Conservation (phyloP, 2,888 invertebrate species). For the Dryobota labecula region DNA sequence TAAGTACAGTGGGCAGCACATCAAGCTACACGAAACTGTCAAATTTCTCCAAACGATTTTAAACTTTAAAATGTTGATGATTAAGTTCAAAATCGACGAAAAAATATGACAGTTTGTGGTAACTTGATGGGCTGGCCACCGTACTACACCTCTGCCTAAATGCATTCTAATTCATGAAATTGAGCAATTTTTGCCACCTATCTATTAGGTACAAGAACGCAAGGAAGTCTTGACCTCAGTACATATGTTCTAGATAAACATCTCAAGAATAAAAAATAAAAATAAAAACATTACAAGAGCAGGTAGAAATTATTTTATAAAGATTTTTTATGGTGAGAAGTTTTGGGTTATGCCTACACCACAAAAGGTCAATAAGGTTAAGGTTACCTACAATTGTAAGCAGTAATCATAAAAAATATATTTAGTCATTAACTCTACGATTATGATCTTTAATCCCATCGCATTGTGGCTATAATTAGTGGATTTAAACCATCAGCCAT, state of each 20-base stretch:
- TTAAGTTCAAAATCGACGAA: too few relatives aligned
- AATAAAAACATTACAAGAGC: not conserved
- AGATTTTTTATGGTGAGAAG: not conserved
- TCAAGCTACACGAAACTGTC: too few relatives aligned
- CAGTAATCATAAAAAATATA: constrained; percentile 43
- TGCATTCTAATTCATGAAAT: constrained; percentile 3
- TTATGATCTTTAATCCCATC: constrained; percentile 43
- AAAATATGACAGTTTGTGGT: too few relatives aligned
- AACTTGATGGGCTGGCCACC: too few relatives aligned
- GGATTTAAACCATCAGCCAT: constrained; percentile 32
- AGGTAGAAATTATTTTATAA: not conserved
- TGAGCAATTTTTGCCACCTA: constrained; percentile 12
- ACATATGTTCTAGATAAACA: constrained; percentile 37
- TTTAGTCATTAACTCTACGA: constrained; percentile 43
- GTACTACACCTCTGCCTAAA: too few relatives aligned
- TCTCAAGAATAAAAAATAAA: not conserved
- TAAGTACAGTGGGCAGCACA: too few relatives aligned
- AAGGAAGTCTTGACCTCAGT: constrained; percentile 51
- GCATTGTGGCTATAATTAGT: constrained; percentile 48
- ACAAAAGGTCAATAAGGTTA: constrained; percentile 39
- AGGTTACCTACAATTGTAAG: constrained; percentile 23
- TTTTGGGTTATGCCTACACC: constrained; percentile 20
- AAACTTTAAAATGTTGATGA: too few relatives aligned
- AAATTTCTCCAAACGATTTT: too few relatives aligned
- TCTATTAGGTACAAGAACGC: constrained; percentile 25